Conservation (phyloP, 2,113 vertebrate genomes). For the Ceyx margarethae region DNA sequence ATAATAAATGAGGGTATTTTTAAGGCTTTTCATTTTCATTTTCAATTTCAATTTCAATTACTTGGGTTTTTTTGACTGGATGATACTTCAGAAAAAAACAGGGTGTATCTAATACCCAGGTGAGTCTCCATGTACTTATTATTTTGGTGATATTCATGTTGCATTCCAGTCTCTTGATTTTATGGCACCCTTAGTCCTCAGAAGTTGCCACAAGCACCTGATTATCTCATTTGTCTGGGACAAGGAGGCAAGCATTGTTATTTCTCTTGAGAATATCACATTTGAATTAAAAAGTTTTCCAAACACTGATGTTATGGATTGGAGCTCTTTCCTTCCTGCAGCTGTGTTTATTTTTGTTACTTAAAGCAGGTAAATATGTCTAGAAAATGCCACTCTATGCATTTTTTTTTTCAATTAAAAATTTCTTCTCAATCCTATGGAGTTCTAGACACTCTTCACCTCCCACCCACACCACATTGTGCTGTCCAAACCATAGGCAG, state of each 20-base stretch:
- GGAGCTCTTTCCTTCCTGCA: not conserved
- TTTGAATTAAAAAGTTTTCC: not conserved
- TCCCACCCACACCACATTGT: too few species aligned
- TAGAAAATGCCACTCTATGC: not conserved
- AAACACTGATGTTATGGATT: not conserved
- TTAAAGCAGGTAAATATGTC: not conserved
- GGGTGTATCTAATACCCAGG: not conserved
- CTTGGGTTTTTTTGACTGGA: not conserved
- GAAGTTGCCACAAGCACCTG: not conserved
- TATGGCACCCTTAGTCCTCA: not conserved
- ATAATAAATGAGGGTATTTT: rapidly evolving
- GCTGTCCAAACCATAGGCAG: conserved; percentile 21
- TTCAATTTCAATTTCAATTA: not conserved
- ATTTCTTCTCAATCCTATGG: not conserved
- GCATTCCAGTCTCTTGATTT: not conserved
- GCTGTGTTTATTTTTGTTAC: not conserved
- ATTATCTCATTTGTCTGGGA: not conserved
- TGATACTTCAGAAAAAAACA: not conserved
- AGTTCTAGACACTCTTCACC: not conserved
- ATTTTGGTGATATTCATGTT: not conserved
- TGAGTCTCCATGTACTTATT: not conserved
- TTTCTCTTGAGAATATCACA: not conserved
- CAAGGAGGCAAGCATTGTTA: not conserved
- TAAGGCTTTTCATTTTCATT: not conserved
- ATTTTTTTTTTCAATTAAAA: not conserved